phyloP scores from a whole-genome alignment of 2,888 invertebrate species.

The Phalangium opilio region DNA sequence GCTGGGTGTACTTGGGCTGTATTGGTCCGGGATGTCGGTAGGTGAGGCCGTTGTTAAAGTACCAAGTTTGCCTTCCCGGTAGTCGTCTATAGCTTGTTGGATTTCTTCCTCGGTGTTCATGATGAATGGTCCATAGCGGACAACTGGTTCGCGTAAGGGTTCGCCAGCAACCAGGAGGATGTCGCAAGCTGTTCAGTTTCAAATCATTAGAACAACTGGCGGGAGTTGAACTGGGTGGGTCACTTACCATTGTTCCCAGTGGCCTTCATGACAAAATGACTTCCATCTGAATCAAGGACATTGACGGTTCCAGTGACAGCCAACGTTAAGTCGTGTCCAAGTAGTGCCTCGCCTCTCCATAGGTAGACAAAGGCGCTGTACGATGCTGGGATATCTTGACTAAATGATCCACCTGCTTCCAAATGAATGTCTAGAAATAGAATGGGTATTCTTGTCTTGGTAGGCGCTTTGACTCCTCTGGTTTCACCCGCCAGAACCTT shows the following conservation, averaged over 20 bases:
- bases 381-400: constrained; percentile 18
- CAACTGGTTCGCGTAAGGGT: constrained; percentile 25
- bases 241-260: constrained; percentile 13
- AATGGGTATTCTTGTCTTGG: constrained; percentile 23
- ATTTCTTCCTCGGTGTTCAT: constrained; percentile 26
- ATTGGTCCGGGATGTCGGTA: no score
- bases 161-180: constrained; percentile 23
- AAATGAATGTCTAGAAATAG: constrained; percentile 23
- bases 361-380: constrained; percentile 23
- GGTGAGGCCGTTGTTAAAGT: no score
- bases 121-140: constrained; percentile 25
- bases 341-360: constrained; percentile 22
- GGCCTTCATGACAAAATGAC: constrained; percentile 19
- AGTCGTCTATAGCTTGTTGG: constrained; percentile 24
- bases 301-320: constrained; percentile 22
- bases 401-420: constrained; percentile 18
- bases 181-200: constrained; percentile 23
- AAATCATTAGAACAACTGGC: no score
- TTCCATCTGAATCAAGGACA: constrained; percentile 18
- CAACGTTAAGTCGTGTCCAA: constrained; percentile 17
- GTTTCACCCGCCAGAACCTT: constrained; percentile 24
- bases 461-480: constrained; percentile 20
- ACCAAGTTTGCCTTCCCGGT: constrained; percentile 23
- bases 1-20: no score
- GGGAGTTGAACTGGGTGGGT: no score